Percentiles rank a stretch among this genome's conserved stretches.
Conservation (phyloP, 2,113 vertebrate genomes). For the Cinclus mexicanus region DNA sequence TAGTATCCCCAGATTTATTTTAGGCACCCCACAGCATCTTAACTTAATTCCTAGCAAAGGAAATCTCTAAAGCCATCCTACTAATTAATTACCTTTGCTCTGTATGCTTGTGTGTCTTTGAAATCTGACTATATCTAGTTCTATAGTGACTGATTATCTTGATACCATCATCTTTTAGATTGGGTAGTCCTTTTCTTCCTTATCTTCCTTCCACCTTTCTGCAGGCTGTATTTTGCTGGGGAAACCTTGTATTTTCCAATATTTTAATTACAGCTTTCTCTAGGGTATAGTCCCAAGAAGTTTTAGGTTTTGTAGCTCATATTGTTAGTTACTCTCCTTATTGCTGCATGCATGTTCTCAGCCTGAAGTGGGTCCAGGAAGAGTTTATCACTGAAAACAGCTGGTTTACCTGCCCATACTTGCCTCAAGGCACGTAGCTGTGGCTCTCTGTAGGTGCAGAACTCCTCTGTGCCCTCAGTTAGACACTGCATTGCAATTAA, state of each 20-base stretch:
- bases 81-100: background rate
- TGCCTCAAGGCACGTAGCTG: fast-evolving
- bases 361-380: background rate
- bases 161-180: background rate
- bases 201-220: background rate
- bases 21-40: background rate
- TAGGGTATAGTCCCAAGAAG: background rate
- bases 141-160: background rate
- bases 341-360: background rate
- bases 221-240: background rate
- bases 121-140: background rate
- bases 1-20: background rate
- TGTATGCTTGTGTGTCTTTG: background rate
- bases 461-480: background rate
- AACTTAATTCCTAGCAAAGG: background rate
- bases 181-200: background rate
- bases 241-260: background rate
- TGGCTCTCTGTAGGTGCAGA: background rate
- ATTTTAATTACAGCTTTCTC: background rate
- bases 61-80: background rate
- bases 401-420: background rate
- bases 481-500: background rate
- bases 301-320: background rate
- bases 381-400: background rate
- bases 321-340: background rate